Base-by-base conservation (phyloP, 2,888 invertebrate species). In the Linnaemya tessellans region DNA sequence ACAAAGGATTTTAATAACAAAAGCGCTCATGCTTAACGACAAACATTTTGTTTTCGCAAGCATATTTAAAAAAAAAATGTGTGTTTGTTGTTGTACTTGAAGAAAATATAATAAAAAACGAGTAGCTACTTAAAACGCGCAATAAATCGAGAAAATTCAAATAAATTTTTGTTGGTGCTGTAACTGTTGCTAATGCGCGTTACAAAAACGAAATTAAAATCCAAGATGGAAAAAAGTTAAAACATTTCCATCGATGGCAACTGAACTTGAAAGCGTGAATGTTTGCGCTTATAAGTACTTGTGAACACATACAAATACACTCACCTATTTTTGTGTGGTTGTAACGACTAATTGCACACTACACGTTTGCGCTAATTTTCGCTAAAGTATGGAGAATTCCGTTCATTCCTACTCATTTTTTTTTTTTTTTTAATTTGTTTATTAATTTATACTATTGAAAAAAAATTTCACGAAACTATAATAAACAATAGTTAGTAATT, bases 1-100 rank as follows among this genome's bases (percentile, higher is more conserved):
- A 60, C 67, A 80, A 80, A 62, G 71, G 49, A 77, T 77, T 80
- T 73, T 80, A 67, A 67, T 80, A 67, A 30, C 30, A 80, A 84
- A 80, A 46, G 71, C 81, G 25, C 62, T 80, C 67, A 78, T 65
- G 77, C 67, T 35, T n/a, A 82, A 43, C 67, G 64, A 41, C 51
- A 56, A 67, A 51, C 68, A 51, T 77, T 84, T 71, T 71, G 51
- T 77, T 65, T 80, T 51, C 51, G 30, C 65, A 30, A 77, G 60
- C 77, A 71, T 46, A 75, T 80, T 80, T 77, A 20, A 62, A 18
- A 65, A n/a, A 54, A 70, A 5, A 60, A 73, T 30, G 35, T 62
- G 65, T 30, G 2, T 30, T 30, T 30, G 30, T 30, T 30, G 46
- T 58, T 54, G 64, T 30, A 65, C 70, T 70, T 70, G 65, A 73